phyloP scores from a whole-genome alignment of 2,888 invertebrate species.

The Zaprionus bogoriensis region DNA sequence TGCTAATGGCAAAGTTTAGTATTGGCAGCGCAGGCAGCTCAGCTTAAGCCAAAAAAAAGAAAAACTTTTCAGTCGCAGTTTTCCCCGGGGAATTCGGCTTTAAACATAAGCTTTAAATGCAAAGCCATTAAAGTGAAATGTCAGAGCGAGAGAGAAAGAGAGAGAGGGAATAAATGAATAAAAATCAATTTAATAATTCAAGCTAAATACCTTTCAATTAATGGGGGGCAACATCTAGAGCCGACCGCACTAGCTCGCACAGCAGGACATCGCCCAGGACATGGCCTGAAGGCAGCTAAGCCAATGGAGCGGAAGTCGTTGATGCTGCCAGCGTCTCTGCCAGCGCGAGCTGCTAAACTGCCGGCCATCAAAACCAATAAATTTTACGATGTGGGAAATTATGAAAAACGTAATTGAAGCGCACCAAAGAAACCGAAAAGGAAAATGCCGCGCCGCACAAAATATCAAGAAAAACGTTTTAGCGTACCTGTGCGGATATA shows the following conservation, averaged over 20 bases:
- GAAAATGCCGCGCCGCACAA: slow-evolving; percentile 1
- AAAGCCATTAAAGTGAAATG: slow-evolving; percentile 54
- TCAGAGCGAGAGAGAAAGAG: slow-evolving; percentile 13
- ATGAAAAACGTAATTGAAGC: slow-evolving; percentile 72
- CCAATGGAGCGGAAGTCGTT: slow-evolving; percentile 67
- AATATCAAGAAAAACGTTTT: slow-evolving; percentile 5
- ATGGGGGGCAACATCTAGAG: slow-evolving; percentile 32
- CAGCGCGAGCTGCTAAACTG: slow-evolving; percentile 33
- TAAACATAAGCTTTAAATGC: slow-evolving; percentile 56
- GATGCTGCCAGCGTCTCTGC: slow-evolving; percentile 16
- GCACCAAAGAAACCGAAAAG: slow-evolving; percentile 15
- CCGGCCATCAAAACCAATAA: slow-evolving; percentile 62
- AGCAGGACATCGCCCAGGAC: slow-evolving; percentile 45
- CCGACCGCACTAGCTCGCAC: slow-evolving; percentile 13
- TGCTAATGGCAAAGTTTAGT: slow-evolving; percentile 43
- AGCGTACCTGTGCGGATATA: neutral
- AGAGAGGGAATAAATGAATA: slow-evolving; percentile 46
- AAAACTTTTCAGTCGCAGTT: slow-evolving; percentile 4
- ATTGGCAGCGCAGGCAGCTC: slow-evolving; percentile 4
- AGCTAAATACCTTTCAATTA: slow-evolving; percentile 67
- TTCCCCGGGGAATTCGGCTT: slow-evolving; percentile 33
- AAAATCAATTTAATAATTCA: slow-evolving; percentile 75
- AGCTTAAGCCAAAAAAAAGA: slow-evolving; percentile 3
- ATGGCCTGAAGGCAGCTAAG: slow-evolving; percentile 40
- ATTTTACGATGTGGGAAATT: slow-evolving; percentile 70